Evolutionary conservation across 2,113 vertebrate species (phyloP).

Genomic region (Emydocephalus ijimae): DNA sequence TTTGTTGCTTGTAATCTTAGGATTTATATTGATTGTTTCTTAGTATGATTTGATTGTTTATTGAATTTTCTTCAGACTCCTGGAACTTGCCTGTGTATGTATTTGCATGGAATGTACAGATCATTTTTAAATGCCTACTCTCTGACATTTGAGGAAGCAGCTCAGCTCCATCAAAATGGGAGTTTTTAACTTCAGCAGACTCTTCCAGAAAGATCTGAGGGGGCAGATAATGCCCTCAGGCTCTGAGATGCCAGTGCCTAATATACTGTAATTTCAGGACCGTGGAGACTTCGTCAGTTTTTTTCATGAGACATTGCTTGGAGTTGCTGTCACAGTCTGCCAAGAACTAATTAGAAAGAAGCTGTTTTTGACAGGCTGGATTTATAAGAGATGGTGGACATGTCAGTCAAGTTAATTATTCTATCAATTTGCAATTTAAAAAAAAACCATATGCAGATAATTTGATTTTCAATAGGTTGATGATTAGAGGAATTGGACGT

Average conservation of each 20-base stretch:
- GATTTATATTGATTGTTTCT: too few relatives aligned
- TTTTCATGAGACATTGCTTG: constrained; percentile 37
- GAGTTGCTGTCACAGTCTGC: constrained; percentile 46
- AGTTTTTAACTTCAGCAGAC: neutral
- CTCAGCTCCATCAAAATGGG: neutral
- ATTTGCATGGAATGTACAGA: neutral
- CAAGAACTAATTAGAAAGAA: constrained; percentile 64
- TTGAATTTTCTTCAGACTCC: neutral
- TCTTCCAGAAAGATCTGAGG: neutral
- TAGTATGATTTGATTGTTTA: too few relatives aligned
- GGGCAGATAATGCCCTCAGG: neutral
- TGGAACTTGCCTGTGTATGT: neutral
- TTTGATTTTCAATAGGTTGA: constrained; percentile 20
- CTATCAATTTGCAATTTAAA: constrained; percentile 32
- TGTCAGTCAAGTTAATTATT: constrained; percentile 47
- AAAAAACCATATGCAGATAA: constrained; percentile 12
- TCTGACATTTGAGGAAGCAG: neutral
- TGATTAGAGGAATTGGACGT: neutral
- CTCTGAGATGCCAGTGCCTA: neutral
- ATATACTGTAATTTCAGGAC: constrained; percentile 8
- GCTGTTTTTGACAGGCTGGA: constrained; percentile 32
- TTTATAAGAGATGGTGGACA: constrained; percentile 31
- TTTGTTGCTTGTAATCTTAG: too few relatives aligned
- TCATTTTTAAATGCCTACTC: neutral
- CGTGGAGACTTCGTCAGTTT: constrained; percentile 30